Evolutionary conservation across 2,113 vertebrate species (phyloP), one percentile per base, ranked within the genome.

Genomic region (Hylia prasina): DNA sequence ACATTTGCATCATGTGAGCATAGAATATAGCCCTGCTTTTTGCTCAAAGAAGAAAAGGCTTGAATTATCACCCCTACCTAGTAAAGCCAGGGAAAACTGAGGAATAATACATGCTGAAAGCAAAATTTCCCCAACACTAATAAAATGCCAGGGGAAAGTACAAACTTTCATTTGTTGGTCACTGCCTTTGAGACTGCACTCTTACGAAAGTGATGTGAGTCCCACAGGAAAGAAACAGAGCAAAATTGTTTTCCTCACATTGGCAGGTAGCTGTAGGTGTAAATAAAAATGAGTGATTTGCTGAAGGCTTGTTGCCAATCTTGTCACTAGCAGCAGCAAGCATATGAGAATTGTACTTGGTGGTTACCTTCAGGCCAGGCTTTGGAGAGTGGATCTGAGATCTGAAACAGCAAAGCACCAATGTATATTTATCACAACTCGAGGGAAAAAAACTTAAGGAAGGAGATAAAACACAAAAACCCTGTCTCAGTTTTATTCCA

Each of bases 151-250:
- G 14, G 18, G 50, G 11, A 92, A 89, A 63, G 45, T 6, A 76
- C 21, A 40, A 72, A 51, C 45, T 76, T 76, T 9, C 8, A 11
- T 60, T 54, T 61, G 61, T 82, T 24, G 24, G 53, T 57, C 42
- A 22, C 10, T 31, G 54, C 44, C 60, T 87, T 84, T 72, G 57
- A 60, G 40, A 37, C 3, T 14, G 19, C 1, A 1, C 22, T 63
- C 30, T 35, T 12, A 6, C 11, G 19, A 48, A 54, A 0, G 4
- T 22, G 11, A 58, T 0, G 1, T 1, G 35, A 85, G 60, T 42
- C 54, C 21, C 64, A 25, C 21, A 17, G 4, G 40, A 63, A 91
- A 77, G 37, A 42, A 81, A 54, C 10, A 16, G 28, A 22, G 47
- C 11, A 7, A 5, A 39, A 22, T 2, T 7, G 20, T 61, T 23